These are phyloP conservation scores for Meganola albula DNA, from an alignment of 2,888 invertebrate species.

Conservation along the genomic window DNA sequence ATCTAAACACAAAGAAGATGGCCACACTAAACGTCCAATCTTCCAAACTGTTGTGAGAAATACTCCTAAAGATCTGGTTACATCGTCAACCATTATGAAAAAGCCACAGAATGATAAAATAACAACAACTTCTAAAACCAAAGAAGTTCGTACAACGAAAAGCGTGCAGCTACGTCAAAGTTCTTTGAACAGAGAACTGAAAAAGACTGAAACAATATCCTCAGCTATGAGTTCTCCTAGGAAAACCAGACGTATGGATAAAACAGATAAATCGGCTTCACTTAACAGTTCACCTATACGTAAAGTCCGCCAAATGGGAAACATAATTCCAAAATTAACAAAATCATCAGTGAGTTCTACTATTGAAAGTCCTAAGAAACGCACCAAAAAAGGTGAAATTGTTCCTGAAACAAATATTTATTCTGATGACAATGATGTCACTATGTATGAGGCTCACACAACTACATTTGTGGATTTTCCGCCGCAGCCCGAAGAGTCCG, in stretches of 20 bases:
- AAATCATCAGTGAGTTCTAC: conserved; percentile 49
- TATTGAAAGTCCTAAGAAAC: conserved; percentile 62
- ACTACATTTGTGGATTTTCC: conserved; percentile 60
- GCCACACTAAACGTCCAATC: conserved; percentile 56
- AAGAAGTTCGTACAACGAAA: conserved; percentile 56
- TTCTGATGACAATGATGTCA: conserved; percentile 62
- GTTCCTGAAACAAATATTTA: conserved; percentile 43
- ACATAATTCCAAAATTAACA: conserved; percentile 47
- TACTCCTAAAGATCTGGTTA: conserved; percentile 49
- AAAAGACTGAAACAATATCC: conserved; percentile 53
- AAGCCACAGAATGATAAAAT: conserved; percentile 52
- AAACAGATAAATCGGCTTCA: conserved; percentile 64
- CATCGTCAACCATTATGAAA: conserved; percentile 49
- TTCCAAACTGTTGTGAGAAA: conserved; percentile 68
- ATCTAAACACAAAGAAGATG: conserved; percentile 48
- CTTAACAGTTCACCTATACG: conserved; percentile 70
- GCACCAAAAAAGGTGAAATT: conserved; percentile 48
- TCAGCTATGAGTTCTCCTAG: conserved; percentile 64
- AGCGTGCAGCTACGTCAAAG: conserved; percentile 61
- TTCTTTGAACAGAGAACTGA: conserved; percentile 58
- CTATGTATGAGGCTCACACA: conserved; percentile 72
- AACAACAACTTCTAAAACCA: conserved; percentile 47
- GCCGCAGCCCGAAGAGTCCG: conserved; percentile 57
- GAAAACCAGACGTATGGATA: conserved; percentile 67
- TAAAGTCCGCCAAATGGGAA: conserved; percentile 64